Base-by-base conservation (phyloP, 2,888 invertebrate genomes). In the Chaitophorus viminalis region DNA sequence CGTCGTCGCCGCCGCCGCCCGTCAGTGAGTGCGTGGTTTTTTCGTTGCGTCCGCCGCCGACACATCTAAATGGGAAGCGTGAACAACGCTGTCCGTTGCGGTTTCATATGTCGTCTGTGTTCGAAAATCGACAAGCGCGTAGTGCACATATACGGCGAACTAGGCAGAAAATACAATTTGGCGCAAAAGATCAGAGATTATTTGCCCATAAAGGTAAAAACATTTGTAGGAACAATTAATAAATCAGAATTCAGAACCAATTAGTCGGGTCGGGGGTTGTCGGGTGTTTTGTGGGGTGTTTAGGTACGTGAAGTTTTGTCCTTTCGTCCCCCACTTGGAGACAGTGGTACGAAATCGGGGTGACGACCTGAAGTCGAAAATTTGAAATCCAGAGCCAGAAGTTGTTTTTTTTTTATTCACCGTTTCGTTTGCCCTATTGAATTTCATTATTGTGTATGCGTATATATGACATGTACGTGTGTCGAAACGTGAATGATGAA, bases 41-140 rank as follows among this genome's bases (percentile, higher is more conserved):
- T 81, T 65, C n/a, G 75, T 79, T 76, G 70, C 31, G 8, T 36
- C 25, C 31, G 46, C 54, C 74, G 60, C 31, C 79, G 87, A 76
- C 52, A 33, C 36, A 54, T 88, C 54, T 72, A 90, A 90, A 96
- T 96, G 96, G 96, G 96, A 79, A 96, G 96, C 91, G 94, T 95
- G 90, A 95, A 95, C 90, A 94, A 94, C 92, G 96, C 95, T 84
- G 94, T 95, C 90, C 94, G 96, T 91, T 95, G 95, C 83, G 96
- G 96, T 90, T 96, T 95, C 92, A 94, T 96, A 91, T 96, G 96
- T 92, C 94, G 96, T 91, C 93, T 96, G 89, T 96, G 96, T 92
- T 96, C 96, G 60, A 95, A 96, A 93, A 95, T 96, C 94, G 96
- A 96, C 92, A 94, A 95, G 91, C 94, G 94, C 90, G 96, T 96